phyloP scores from a whole-genome alignment of 1,140 invertebrate species.

The Carcinoscorpius rotundicauda region DNA sequence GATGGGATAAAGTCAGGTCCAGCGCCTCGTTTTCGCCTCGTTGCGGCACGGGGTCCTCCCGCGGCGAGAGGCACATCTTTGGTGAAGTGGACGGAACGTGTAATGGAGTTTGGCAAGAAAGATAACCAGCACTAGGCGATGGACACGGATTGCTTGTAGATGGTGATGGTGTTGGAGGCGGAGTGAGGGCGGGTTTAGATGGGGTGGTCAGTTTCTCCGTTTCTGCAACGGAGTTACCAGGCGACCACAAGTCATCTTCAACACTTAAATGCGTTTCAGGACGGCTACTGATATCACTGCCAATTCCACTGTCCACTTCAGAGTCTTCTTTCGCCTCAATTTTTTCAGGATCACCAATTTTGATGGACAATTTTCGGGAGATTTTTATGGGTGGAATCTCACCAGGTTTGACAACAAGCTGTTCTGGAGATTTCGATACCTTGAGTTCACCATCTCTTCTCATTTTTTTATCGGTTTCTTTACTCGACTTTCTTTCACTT shows the following conservation, averaged over 20 bases:
- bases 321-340: constrained; percentile 14
- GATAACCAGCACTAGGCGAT: background rate
- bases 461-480: too few relatives aligned
- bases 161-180: background rate
- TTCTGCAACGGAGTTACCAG: background rate
- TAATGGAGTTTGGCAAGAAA: background rate
- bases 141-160: background rate
- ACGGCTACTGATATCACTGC: constrained; percentile 13
- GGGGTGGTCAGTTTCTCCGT: too few relatives aligned
- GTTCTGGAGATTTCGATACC: too few relatives aligned
- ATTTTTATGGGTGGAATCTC: too few relatives aligned
- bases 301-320: constrained; percentile 13
- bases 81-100: background rate
- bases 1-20: constrained; percentile 9
- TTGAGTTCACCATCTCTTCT: too few relatives aligned
- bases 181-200: background rate
- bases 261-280: constrained; percentile 12
- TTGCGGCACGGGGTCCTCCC: too few relatives aligned
- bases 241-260: constrained; percentile 16
- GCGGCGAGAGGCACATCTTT: background rate
- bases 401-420: too few relatives aligned
- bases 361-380: too few relatives aligned
- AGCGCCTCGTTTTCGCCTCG: background rate
- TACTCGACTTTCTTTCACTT: too few relatives aligned
- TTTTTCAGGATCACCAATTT: constrained; percentile 1